Evolutionary conservation across 2,888 invertebrate genomes (phyloP), one percentile per base, ranked within the genome.

Genomic region (Pammene fasciana): DNA sequence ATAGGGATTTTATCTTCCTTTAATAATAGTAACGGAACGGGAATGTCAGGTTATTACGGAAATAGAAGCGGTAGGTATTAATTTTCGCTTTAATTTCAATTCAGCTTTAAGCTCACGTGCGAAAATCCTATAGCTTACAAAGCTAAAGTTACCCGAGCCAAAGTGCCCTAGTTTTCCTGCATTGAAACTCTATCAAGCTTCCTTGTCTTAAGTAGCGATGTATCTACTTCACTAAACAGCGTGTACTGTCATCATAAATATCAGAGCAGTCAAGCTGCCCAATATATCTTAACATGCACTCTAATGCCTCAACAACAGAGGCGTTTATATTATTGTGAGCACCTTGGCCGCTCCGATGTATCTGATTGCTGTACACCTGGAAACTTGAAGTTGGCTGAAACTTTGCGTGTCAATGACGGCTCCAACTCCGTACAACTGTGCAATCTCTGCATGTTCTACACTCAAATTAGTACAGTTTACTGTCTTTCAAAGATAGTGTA

Each of bases 351-450:
- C 38, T 38, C 6, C 7, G 38, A 38, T 38, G 9, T 5, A 38
- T 38, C 38, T 9, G 26, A 26, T 26, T 26, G 26, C 26, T 26
- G 43, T 48, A 56, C 68, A 68, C 75, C 75, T 74, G 73, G 75
- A 74, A 73, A 74, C 75, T 76, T 76, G 74, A 83, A 82, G 78
- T 84, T 82, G 76, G 81, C 76, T 75, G 78, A 77, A 82, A 84
- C 83, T 85, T 82, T 79, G 81, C 78, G 84, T 84, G 85, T 84
- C 85, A 82, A 82, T 85, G 84, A 79, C 84, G 80, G 78, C 78
- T 77, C 74, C 75, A 81, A 81, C 79, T 79, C 74, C 67, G 72
- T 57, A 26, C 75, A 81, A 81, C 79, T 79, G 13, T 38, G 38
- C 9, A 41, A 73, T 71, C 73, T 71, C 72, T 71, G 66, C 71